Evolutionary conservation across 2,888 invertebrate species (phyloP), one percentile per base, ranked within the genome.

Genomic region (Lathronympha strigana): DNA sequence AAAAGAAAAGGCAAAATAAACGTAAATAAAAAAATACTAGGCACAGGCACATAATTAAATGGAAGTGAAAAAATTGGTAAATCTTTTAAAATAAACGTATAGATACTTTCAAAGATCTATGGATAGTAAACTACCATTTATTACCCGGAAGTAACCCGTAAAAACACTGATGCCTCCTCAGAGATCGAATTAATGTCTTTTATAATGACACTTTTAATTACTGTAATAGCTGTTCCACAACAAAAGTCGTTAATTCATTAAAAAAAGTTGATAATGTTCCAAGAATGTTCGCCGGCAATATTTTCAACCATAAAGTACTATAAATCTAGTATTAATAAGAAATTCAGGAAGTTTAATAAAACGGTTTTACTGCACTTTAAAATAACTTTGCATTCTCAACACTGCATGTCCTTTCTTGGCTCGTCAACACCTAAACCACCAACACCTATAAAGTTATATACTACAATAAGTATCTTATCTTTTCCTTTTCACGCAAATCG

Each of bases 201-300:
- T 86, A 84, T 91, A 91, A 91, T 91, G 90, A 84, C 81, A 90
- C 88, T 92, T 91, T 91, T 92, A 90, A 92, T 92, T 90, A 90
- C 90, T 90, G 87, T 88, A 90, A 92, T 90, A 78, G 80, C 74
- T 81, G 78, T 91, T 91, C 63, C 67, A 69, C 74, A 92, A 92
- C 90, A 88, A 92, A 83, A 84, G 85, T 80, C 87, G 82, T 91
- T 90, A 86, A 87, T 90, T 87, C 87, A 89, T 88, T 90, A 89
- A 84, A 90, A 90, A 85, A 79, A 83, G 82, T 80, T 83, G 79
- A 83, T 87, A 81, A 82, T 82, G 78, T 76, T 76, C 13, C 11
- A 49, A 61, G 54, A 66, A 66, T 36, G 31, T 19, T 47, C 45
- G 23, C 60, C 17, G 38, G 50, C 50, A 63, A 57, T 47, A 61